These are phyloP conservation scores for Takifugu rubripes DNA, from an alignment of 2,797 vertebrate species.

Conservation along the genomic window DNA sequence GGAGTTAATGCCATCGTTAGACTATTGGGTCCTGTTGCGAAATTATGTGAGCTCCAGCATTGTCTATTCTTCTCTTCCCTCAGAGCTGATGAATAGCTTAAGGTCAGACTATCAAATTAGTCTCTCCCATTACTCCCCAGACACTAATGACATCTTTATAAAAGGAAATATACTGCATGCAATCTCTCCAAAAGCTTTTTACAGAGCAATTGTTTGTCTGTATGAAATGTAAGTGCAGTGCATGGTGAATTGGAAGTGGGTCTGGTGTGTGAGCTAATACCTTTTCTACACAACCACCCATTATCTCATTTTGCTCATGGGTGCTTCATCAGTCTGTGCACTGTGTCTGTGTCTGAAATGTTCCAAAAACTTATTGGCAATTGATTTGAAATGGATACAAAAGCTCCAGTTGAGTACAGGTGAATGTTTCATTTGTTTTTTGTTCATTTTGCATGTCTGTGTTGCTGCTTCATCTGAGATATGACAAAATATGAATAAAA, in stretches of 20 bases:
- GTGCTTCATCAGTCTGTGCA: constrained; percentile 5
- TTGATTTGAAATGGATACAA: no score
- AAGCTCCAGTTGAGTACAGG: no score
- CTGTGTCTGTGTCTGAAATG: no score
- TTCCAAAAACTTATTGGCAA: no score
- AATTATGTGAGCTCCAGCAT: constrained; percentile 72
- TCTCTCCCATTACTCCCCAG: constrained; percentile 71
- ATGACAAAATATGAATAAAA: no score
- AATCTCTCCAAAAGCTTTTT: constrained; percentile 70
- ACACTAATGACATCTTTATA: constrained; percentile 76
- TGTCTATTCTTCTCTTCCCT: constrained; percentile 66
- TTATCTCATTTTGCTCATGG: no score
- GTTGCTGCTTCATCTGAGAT: no score
- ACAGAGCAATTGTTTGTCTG: constrained; percentile 61
- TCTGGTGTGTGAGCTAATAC: constrained; percentile 9
- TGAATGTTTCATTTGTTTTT: no score
- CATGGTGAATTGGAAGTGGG: constrained; percentile 45
- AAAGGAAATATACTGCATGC: constrained; percentile 63
- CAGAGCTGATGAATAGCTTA: constrained; percentile 73
- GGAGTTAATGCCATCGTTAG: constrained; percentile 70
- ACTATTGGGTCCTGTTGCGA: constrained; percentile 71
- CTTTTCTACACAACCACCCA: constrained; percentile 9
- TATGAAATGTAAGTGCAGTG: constrained; percentile 53
- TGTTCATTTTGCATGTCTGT: no score
- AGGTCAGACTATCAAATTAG: constrained; percentile 76